These are phyloP conservation scores for Morpho helenor DNA, from an alignment of 2,888 invertebrate genomes.

Conservation along the genomic window DNA sequence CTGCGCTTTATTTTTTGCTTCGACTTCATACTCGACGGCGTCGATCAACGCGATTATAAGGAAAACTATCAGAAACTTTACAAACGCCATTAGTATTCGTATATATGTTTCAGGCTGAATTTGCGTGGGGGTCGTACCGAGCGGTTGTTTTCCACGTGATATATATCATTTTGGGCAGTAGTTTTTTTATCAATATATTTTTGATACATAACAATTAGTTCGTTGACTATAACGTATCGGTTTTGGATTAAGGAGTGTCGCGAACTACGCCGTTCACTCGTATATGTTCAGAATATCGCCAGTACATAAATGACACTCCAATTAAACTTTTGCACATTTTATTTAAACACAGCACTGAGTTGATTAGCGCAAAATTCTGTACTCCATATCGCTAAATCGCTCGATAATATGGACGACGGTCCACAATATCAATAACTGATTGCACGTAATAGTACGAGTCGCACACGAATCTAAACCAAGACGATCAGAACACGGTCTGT, in stretches of 20 bases:
- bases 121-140: conserved; percentile 37
- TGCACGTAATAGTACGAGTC: background rate
- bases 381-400: conserved; percentile 42
- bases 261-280: conserved; percentile 32
- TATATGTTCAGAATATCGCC: conserved; percentile 44
- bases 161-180: conserved; percentile 45
- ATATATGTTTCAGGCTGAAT: conserved; percentile 41
- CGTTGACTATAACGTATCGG: conserved; percentile 22
- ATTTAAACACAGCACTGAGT: conserved; percentile 22
- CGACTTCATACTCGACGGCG: conserved; percentile 54
- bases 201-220: conserved; percentile 56
- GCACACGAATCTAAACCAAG: conserved; percentile 7
- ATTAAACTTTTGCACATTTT: conserved; percentile 31
- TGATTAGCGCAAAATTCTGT: conserved; percentile 20
- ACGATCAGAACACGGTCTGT: conserved; percentile 9
- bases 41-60: conserved; percentile 49
- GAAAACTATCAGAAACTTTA: conserved; percentile 46
- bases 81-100: conserved; percentile 64
- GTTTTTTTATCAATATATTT: conserved; percentile 34
- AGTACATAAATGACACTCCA: conserved; percentile 46
- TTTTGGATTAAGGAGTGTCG: conserved; percentile 40
- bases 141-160: conserved; percentile 30
- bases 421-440: conserved; percentile 1
- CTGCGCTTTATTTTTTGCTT: conserved; percentile 60
- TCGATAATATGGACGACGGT: conserved; percentile 45